Evolutionary conservation across 2,113 vertebrate genomes (phyloP).

Genomic region (Alexandromys fortis): DNA sequence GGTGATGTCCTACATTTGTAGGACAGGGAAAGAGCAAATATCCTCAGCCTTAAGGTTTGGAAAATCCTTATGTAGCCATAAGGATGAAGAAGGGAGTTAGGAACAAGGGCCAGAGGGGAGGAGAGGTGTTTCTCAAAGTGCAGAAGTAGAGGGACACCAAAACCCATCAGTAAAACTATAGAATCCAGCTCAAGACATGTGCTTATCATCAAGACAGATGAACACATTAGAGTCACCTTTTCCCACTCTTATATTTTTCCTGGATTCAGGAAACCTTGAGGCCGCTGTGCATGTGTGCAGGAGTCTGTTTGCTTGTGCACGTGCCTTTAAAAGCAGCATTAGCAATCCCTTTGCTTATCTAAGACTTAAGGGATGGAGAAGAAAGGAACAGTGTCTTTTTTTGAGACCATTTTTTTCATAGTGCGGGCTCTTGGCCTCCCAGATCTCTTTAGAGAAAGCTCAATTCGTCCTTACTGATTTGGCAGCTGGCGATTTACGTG

Average conservation of each 20-base stretch:
- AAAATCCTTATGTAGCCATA: not conserved
- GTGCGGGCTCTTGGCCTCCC: not conserved
- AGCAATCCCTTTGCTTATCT: not conserved
- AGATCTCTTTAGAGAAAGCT: not conserved
- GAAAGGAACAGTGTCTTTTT: not conserved
- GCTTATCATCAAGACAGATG: not conserved
- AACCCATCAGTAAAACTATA: not conserved
- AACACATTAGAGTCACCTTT: not conserved
- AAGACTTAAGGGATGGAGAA: not conserved
- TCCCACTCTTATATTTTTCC: not conserved
- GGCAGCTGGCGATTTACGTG: not conserved
- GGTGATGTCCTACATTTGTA: not conserved
- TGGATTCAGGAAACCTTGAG: not conserved
- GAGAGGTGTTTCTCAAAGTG: not conserved
- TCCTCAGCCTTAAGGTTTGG: not conserved
- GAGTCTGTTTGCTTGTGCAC: too few relatives aligned
- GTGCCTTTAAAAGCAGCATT: not conserved
- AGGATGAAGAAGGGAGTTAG: too few relatives aligned
- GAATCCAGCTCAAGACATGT: not conserved
- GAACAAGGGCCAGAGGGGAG: not conserved
- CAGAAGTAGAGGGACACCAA: not conserved
- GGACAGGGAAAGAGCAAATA: not conserved
- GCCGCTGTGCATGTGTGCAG: fast-evolving
- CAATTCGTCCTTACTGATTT: not conserved
- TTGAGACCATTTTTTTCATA: not conserved